Conservation (phyloP, 2,797 vertebrate genomes). For the Sebastolobus altivelis region DNA sequence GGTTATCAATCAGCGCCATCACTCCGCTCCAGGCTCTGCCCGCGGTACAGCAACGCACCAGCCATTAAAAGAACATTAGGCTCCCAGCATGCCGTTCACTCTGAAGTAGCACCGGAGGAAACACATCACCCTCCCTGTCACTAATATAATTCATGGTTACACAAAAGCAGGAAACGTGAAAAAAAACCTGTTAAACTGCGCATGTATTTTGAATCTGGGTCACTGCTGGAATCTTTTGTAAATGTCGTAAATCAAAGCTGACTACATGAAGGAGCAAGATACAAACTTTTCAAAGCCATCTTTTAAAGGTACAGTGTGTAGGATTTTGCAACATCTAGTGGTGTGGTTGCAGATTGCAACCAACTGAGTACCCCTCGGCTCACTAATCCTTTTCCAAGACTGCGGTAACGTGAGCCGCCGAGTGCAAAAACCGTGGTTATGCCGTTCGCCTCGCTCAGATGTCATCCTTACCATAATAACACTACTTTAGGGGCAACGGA, state of each 20-base stretch:
- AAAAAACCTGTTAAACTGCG: not conserved
- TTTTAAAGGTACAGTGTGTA: not conserved
- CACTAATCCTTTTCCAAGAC: too few relatives aligned
- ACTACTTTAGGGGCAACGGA: too few relatives aligned
- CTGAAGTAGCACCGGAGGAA: constrained; percentile 14
- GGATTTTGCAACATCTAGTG: too few relatives aligned
- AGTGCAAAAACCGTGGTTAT: too few relatives aligned
- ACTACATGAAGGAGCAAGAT: not conserved
- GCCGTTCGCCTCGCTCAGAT: too few relatives aligned
- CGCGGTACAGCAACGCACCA: constrained; percentile 59
- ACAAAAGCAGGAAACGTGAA: constrained; percentile 4
- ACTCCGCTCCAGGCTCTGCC: constrained; percentile 36
- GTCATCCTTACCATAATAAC: too few relatives aligned
- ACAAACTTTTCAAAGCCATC: not conserved
- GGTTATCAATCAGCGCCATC: constrained; percentile 76
- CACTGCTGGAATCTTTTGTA: not conserved
- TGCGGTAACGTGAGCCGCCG: too few relatives aligned
- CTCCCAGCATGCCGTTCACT: constrained; percentile 72
- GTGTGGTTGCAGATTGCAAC: too few relatives aligned
- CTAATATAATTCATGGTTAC: not conserved
- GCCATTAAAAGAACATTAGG: constrained; percentile 82
- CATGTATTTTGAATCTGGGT: not conserved
- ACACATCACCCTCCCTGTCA: constrained; percentile 14
- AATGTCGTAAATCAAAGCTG: not conserved
- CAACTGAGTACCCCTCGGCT: too few relatives aligned